phyloP scores from a whole-genome alignment of 2,797 vertebrate species.

The Basileuterus tristriatus region DNA sequence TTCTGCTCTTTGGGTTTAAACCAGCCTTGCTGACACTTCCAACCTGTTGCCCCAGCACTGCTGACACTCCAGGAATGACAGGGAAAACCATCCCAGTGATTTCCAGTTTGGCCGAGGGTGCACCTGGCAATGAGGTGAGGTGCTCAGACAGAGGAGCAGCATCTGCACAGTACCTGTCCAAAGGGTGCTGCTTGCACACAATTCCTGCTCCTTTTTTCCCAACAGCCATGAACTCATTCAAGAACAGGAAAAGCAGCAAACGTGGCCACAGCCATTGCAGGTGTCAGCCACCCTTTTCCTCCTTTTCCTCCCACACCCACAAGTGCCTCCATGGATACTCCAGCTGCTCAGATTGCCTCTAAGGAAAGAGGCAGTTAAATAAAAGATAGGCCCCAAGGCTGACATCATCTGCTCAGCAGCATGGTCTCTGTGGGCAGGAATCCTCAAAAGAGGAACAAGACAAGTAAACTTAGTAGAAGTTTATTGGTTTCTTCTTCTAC shows the following conservation, averaged over 20 bases:
- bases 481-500: background rate
- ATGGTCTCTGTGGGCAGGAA: background rate
- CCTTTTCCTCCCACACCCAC: background rate
- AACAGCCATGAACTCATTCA: background rate
- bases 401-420: background rate
- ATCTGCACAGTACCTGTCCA: background rate
- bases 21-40: background rate
- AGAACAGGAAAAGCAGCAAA: constrained; percentile 18
- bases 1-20: background rate
- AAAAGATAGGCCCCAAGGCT: background rate
- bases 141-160: background rate
- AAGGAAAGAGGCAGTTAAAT: background rate
- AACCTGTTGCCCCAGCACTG: background rate
- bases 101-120: background rate
- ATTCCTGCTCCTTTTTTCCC: background rate
- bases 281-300: background rate
- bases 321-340: background rate
- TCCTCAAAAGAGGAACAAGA: background rate
- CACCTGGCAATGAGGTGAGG: background rate
- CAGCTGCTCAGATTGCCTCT: background rate
- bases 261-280: background rate
- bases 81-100: background rate
- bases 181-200: background rate
- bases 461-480: background rate
- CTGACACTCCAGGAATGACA: background rate